Conservation (phyloP, 2,113 vertebrate species). For the Antechinus stuartii region DNA sequence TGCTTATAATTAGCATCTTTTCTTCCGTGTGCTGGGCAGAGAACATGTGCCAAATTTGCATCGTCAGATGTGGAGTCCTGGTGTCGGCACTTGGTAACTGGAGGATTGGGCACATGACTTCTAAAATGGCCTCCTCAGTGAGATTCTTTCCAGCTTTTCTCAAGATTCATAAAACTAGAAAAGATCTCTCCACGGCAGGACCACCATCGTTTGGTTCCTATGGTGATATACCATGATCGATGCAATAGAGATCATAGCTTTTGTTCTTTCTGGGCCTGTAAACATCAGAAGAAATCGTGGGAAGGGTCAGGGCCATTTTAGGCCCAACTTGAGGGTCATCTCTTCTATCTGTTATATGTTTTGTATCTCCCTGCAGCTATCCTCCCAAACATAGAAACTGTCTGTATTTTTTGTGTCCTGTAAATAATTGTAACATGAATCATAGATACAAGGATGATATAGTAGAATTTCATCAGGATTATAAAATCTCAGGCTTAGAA, state of each 20-base stretch:
- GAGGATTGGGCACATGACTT: background rate
- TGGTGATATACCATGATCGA: background rate
- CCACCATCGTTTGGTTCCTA: background rate
- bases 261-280: background rate
- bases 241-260: background rate
- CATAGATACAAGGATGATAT: background rate
- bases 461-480: background rate
- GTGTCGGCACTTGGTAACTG: background rate
- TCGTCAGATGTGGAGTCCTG: background rate
- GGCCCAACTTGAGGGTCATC: background rate
- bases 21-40: background rate
- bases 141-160: background rate
- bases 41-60: background rate
- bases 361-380: background rate
- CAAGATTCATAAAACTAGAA: too few relatives aligned
- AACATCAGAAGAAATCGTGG: background rate
- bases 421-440: background rate
- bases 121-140: background rate
- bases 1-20: background rate
- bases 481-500: background rate
- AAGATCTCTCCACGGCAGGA: background rate
- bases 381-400: background rate
- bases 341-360: background rate
- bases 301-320: background rate
- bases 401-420: background rate